Percentiles rank a stretch among this genome's conserved stretches.
These are phyloP conservation scores for Junonia oenone DNA, from an alignment of 2,888 invertebrate genomes.

Conservation along the genomic window DNA sequence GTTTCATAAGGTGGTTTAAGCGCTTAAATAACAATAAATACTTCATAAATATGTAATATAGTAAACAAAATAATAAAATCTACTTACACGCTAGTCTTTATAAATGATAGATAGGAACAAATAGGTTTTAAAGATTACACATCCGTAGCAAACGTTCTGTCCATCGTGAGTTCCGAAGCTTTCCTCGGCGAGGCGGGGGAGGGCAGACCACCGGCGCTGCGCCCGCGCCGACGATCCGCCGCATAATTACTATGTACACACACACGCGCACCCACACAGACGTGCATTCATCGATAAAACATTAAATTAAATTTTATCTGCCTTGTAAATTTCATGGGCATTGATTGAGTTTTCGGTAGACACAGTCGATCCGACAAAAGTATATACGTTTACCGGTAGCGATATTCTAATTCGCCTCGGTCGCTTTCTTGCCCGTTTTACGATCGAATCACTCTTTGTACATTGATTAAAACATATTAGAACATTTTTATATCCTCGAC, in stretches of 20 bases:
- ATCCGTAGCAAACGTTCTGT: constrained; percentile 24
- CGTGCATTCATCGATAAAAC: constrained; percentile 60
- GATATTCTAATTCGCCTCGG: constrained; percentile 52
- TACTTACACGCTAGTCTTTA: background rate
- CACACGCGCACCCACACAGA: constrained; percentile 48
- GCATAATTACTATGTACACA: constrained; percentile 75
- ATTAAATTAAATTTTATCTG: constrained; percentile 73
- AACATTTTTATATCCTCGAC: constrained; percentile 21
- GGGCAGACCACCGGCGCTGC: constrained; percentile 72
- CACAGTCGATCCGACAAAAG: constrained; percentile 33
- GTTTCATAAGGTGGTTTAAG: background rate
- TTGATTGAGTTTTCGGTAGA: constrained; percentile 63
- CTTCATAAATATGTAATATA: background rate
- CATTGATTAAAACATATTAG: constrained; percentile 43
- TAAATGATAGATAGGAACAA: constrained; percentile 22
- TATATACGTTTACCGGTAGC: constrained; percentile 48
- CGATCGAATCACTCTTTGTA: constrained; percentile 36
- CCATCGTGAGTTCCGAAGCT: constrained; percentile 38
- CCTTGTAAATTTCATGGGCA: constrained; percentile 71
- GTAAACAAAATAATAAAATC: constrained; percentile 3
- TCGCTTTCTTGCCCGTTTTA: constrained; percentile 42
- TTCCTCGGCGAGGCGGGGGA: constrained; percentile 45
- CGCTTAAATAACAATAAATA: no score
- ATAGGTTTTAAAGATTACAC: constrained; percentile 25
- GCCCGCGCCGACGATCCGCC: constrained; percentile 66